Evolutionary conservation across 2,113 vertebrate genomes (phyloP), one percentile per base, ranked within the genome.

Genomic region (Toxostoma redivivum): DNA sequence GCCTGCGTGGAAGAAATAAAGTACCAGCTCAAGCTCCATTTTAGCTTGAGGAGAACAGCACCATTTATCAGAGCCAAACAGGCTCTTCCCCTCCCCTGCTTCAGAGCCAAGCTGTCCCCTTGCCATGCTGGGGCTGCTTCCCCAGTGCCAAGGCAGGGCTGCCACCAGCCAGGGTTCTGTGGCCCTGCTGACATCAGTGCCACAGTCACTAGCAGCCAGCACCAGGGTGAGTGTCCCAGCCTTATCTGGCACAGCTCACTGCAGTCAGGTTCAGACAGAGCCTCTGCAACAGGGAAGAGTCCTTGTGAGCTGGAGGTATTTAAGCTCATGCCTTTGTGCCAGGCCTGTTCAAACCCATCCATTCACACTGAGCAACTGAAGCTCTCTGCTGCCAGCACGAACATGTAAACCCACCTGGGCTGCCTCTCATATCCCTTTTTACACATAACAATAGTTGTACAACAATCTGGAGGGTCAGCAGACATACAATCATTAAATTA

Each of bases 201-300:
- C 7, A 2, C 33, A 35, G 47, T 12, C 10, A 0, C 16, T 13
- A 10, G 22, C 2, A 23, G 42, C 54, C 1, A 1, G 5, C 33
- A 51, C 0, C 0, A 23, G 33, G 56, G 35, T 1, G 5, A 61
- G 76, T 4, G 2, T 24, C 8, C 1, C 15, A 78, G 56, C 60
- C 81, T 33, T 9, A 18, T 30, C 77, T 73, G 45, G 81, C 57
- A n/a, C 3, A 1, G 42, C 57, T 60, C 35, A 4, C 23, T 14
- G 66, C 42, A 69, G 37, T 61, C 93, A 87, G 73, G 91, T 33
- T 78, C 81, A 92, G 83, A 47, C 44, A 91, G 65, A 0, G 4
- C 73, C 53, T 77, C 84, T 72, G 78, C 61, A 71, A n/a, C 14
- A 18, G 22, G 85, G 57, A 33, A 13, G 53, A 67, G 57, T 42